These are phyloP conservation scores for Prochilodus magdalenae DNA, from an alignment of 2,113 vertebrate genomes.

Conservation along the genomic window DNA sequence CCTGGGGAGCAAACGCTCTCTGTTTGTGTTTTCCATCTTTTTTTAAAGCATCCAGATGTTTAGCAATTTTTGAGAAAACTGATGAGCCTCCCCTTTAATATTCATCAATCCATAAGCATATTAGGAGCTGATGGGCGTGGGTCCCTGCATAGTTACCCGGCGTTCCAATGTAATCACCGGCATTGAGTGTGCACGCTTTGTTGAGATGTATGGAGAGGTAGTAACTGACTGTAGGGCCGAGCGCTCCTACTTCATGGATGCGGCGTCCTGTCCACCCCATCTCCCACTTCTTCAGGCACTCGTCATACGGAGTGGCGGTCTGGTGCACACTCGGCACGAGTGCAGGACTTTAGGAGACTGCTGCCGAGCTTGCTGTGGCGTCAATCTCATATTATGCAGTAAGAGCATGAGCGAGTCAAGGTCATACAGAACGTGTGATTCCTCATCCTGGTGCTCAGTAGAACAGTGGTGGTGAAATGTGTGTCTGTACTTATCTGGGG, in stretches of 20 bases:
- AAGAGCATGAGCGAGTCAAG: constrained; percentile 8
- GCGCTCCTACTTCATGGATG: background rate
- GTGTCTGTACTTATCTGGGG: background rate
- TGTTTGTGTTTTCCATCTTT: no score
- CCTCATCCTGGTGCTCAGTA: background rate
- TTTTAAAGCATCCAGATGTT: no score
- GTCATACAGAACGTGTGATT: background rate
- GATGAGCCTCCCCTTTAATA: no score
- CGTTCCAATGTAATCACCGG: no score
- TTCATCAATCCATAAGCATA: no score
- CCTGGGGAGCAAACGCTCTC: background rate
- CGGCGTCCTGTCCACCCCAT: background rate
- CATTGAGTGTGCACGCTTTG: background rate
- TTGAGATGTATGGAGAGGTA: background rate
- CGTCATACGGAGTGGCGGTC: background rate
- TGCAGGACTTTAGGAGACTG: background rate
- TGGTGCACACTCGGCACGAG: background rate
- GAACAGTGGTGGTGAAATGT: background rate
- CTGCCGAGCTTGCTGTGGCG: background rate
- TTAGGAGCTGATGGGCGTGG: no score
- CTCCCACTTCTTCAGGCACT: background rate
- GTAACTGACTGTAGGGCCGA: background rate
- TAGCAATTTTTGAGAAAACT: no score
- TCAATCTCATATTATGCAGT: constrained; percentile 4
- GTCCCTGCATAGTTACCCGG: no score